Evolutionary conservation across 2,888 invertebrate genomes (phyloP), one percentile per base, ranked within the genome.

Genomic region (Drosophila kambysellisi): DNA sequence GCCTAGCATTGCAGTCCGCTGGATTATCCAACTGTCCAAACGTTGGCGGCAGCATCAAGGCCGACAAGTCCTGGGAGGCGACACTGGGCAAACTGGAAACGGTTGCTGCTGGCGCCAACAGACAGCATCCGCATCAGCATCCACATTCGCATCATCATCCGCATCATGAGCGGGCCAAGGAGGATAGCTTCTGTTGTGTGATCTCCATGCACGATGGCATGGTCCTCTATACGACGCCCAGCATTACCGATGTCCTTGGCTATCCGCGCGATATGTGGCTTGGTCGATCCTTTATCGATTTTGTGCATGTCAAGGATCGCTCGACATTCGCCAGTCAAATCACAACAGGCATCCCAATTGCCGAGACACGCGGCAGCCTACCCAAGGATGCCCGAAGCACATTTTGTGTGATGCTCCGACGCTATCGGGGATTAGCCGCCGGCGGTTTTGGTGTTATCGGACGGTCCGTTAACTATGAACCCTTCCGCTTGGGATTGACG

Each of bases 221-320:
- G 0, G 96, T 98, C 0, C 94, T 97, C 83, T 96, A 96, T 86
- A 96, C 96, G 12, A 96, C 97, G 0, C 93, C 96, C 0, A 95
- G 95, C 54, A 93, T 97, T 58, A 95, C 95, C 0, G 93, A 95
- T 2, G 94, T 95, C 1, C 94, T 98, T 59, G 97, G 97, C 2
- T 98, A 96, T 90, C 96, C 97, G 0, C 95, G 95, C 79, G 96
- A 97, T 74, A 96, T 97, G 95, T 97, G 97, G 97, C 93, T 96
- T 39, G 97, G 97, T 5, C 94, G 97, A 60, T 96, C 97, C 0
- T 97, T 98, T 88, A 96, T 97, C 64, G 97, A 98, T 88, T 98
- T 97, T 90, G 94, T 98, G 0, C 97, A 98, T 92, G 96, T 96
- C 3, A 96, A 95, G 92, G 96, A 95, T 85, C 86, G 93, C 94